Percentiles rank a stretch among this genome's conserved stretches.
Evolutionary conservation across 1,140 invertebrate genomes (phyloP).

Genomic region (Diachasmimorpha longicaudata): DNA sequence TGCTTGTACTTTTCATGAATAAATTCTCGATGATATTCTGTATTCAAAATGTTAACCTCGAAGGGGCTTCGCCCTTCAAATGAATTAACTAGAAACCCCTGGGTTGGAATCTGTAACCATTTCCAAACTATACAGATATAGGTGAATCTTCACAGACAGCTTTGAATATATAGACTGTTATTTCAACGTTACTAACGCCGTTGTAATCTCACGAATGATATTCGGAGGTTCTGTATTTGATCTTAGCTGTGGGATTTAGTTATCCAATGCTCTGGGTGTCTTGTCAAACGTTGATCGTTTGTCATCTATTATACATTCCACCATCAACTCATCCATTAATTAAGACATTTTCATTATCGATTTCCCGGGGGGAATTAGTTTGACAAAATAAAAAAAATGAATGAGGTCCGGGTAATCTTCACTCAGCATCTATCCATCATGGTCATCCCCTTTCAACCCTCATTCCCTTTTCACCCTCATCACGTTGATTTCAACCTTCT

Average conservation of each 20-base stretch:
- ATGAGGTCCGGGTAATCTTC: not conserved
- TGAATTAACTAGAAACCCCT: not conserved
- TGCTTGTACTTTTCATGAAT: not conserved
- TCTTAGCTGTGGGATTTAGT: not conserved
- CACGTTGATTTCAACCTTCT: not conserved
- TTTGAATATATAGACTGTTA: conserved; percentile 5
- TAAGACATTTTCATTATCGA: not conserved
- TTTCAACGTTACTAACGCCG: conserved; percentile 8
- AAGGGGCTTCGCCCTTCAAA: not conserved
- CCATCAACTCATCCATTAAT: not conserved
- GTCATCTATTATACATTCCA: not conserved
- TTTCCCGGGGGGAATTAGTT: not conserved
- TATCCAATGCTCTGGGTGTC: not conserved
- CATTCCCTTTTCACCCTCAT: not conserved
- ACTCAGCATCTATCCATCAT: not conserved
- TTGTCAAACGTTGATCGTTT: conserved; percentile 9
- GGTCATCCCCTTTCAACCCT: not conserved
- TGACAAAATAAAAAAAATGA: not conserved
- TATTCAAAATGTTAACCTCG: not conserved
- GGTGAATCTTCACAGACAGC: not conserved
- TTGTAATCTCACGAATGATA: conserved; percentile 1
- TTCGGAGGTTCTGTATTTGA: not conserved
- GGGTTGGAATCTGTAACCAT: not conserved
- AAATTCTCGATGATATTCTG: conserved; percentile 4
- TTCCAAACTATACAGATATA: not conserved